A percentile compares a stretch with the other conserved stretches of the same genome.
Evolutionary conservation across 2,797 vertebrate genomes (phyloP).

Genomic region (Phataginus tetradactyla): DNA sequence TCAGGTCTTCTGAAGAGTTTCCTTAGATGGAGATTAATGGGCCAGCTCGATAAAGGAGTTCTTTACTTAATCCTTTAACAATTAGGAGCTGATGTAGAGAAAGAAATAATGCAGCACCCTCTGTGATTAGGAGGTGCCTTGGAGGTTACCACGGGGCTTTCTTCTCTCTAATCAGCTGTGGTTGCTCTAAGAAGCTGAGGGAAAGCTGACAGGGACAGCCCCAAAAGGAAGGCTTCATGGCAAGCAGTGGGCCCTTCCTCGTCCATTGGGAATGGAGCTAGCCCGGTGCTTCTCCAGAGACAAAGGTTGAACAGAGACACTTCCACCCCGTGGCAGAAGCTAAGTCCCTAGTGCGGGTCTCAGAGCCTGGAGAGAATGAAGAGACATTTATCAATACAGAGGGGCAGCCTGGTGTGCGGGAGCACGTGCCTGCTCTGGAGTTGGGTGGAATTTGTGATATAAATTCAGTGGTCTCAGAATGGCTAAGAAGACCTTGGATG

Average conservation of each 20-base stretch:
- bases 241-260: conserved; percentile 31
- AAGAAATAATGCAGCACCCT: conserved; percentile 77
- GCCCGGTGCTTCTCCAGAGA: not conserved
- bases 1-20: conserved; percentile 80
- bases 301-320: not conserved
- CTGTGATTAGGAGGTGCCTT: not conserved
- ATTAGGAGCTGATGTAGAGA: conserved; percentile 79
- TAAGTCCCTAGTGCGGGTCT: not conserved
- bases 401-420: not conserved
- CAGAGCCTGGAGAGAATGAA: not conserved
- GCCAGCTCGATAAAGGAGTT: conserved; percentile 78
- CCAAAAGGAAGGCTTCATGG: conserved; percentile 63
- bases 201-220: conserved; percentile 52
- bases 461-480: not conserved
- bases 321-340: not conserved
- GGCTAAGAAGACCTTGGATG: not conserved
- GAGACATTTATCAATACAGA: not conserved
- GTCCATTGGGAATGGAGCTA: conserved; percentile 21
- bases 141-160: not conserved
- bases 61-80: conserved; percentile 83
- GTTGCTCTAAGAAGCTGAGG: not conserved
- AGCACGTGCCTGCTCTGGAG: not conserved
- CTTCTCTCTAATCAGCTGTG: conserved; percentile 3
- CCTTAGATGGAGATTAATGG: conserved; percentile 76
- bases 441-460: not conserved